Percentiles rank a stretch among this genome's conserved stretches.
These are phyloP conservation scores for Cyprinodon tularosa DNA, from an alignment of 2,113 vertebrate species.

Conservation along the genomic window DNA sequence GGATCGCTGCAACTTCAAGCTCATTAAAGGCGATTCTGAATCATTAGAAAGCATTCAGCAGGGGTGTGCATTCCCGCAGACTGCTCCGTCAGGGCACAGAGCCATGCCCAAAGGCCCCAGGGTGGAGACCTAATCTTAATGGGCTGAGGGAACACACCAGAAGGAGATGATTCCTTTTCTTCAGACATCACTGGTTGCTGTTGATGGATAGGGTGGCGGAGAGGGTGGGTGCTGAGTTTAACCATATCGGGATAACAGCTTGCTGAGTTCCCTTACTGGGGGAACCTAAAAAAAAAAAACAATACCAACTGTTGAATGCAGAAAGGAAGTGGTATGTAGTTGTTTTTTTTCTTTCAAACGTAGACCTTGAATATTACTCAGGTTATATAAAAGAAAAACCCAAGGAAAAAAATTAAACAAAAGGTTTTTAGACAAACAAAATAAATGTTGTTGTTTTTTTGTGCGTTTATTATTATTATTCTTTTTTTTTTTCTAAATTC, in stretches of 20 bases:
- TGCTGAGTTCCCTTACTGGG: conserved; percentile 68
- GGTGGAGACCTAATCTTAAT: conserved; percentile 75
- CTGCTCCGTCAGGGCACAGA: conserved; percentile 68
- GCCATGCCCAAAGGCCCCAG: conserved; percentile 72
- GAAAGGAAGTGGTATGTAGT: not conserved
- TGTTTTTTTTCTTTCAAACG: not conserved
- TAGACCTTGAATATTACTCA: not conserved
- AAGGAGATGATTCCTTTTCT: conserved; percentile 72
- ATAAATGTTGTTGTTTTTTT: too few relatives aligned
- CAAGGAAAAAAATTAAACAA: not conserved
- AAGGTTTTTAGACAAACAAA: not conserved
- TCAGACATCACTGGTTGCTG: conserved; percentile 59
- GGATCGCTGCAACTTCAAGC: conserved; percentile 60
- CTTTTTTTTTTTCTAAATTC: not conserved
- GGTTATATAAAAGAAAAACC: not conserved
- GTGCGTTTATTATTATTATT: not conserved
- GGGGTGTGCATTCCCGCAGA: conserved; percentile 71
- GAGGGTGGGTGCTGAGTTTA: conserved; percentile 3
- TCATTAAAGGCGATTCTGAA: conserved; percentile 63
- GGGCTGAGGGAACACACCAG: conserved; percentile 73
- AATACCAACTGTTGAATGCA: conserved; percentile 58
- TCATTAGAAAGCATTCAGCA: conserved; percentile 72
- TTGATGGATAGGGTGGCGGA: conserved; percentile 42
- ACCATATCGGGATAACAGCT: conserved; percentile 60
- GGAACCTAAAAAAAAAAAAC: conserved; percentile 41